Base-by-base conservation (phyloP, 2,113 vertebrate genomes). In the Poeciliopsis turrubarensis region DNA sequence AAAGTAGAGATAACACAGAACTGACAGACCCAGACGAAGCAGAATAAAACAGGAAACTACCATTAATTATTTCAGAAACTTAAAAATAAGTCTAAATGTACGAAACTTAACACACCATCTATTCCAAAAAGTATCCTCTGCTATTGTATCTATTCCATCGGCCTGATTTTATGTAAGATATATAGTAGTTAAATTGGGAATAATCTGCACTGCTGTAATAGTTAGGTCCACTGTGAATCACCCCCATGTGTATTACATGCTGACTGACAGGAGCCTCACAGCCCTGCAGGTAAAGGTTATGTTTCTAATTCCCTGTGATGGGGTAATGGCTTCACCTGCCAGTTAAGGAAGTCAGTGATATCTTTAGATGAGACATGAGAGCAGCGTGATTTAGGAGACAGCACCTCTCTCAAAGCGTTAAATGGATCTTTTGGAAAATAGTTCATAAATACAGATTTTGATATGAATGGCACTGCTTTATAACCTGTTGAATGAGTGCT, bases 371-470 rank as follows among this genome's bases (percentile, higher is more conserved):
- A 44, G 44, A 14, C 37, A 15, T 44, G 12, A 68, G 44, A 73
- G 65, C 30, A 41, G 9, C 25, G 30, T 71, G 41, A 27, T 29
- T 17, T 26, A 80, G 68, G 67, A 17, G 68, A 41, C 60, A 51
- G 60, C 27, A 68, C 34, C 6, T 31, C 65, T 37, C 54, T 31
- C 10, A 37, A 30, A 68, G n/a, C 68, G 67, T 71, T 68, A 68
- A 72, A 25, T 9, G 39, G 47, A 61, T 64, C 15, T 60, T 65
- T 68, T 81, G 32, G 27, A 73, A 60, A 73, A 65, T 12, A 15
- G 39, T 41, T 12, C 67, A 32, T n/a, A 60, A 68, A 57, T 37
- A 72, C 26, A 29, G 51, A 57, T 30, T 68, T 72, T 78, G 26
- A 44, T 44, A 47, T 34, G 26, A 81, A 31, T 13, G 30, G 26